Percentiles rank a stretch among this genome's conserved stretches.
These are phyloP conservation scores for Oreohelix idahoensis DNA, from an alignment of 1,140 invertebrate species.

Conservation along the genomic window DNA sequence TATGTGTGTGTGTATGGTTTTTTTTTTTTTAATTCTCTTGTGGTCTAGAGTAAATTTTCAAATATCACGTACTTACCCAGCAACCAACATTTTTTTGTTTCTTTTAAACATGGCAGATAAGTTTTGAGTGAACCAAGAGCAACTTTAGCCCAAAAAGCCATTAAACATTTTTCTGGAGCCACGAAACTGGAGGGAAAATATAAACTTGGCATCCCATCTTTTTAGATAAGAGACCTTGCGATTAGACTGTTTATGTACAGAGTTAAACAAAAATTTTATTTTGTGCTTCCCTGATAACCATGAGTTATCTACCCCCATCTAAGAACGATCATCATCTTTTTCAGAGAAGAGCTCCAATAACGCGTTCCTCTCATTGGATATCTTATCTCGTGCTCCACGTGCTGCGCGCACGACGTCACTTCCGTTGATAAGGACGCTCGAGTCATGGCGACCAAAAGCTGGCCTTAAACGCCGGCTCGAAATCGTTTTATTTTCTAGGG, in stretches of 20 bases:
- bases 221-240: not conserved
- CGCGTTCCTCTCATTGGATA: constrained; percentile 21
- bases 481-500: constrained; percentile 21
- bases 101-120: not conserved
- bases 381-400: constrained; percentile 21
- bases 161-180: constrained; percentile 6
- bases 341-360: constrained; percentile 12
- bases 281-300: constrained; percentile 12
- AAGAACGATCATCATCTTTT: constrained; percentile 26
- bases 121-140: not conserved
- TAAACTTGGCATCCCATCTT: constrained; percentile 26
- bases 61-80: too few relatives aligned
- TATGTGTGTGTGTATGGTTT: too few relatives aligned
- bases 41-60: too few relatives aligned
- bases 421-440: constrained; percentile 29
- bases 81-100: not conserved
- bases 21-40: too few relatives aligned
- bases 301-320: constrained; percentile 10
- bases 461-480: not conserved
- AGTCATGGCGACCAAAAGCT: constrained; percentile 21
- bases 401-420: constrained; percentile 28
- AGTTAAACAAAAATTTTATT: constrained; percentile 25
- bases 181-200: constrained; percentile 1
- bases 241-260: constrained; percentile 13
- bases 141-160: constrained; percentile 11